Evolutionary conservation across 1,140 invertebrate genomes (phyloP).

Genomic region (Asbolus verrucosus): DNA sequence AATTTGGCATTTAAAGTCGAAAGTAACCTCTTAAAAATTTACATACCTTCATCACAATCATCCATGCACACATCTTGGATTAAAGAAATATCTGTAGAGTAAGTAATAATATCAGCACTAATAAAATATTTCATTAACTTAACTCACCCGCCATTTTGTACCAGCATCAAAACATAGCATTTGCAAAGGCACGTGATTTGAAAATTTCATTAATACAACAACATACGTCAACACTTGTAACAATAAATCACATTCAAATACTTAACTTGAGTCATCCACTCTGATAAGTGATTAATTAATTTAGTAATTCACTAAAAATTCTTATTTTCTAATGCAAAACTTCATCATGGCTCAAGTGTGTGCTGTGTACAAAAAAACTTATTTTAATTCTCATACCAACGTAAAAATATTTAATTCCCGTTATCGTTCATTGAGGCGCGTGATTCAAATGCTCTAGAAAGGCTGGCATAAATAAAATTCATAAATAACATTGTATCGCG

Average conservation of each 20-base stretch:
- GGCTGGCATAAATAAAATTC: background rate
- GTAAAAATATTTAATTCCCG: slow-evolving; percentile 42
- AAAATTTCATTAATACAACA: slow-evolving; percentile 42
- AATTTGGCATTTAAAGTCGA: slow-evolving; percentile 27
- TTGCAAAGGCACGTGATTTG: slow-evolving; percentile 61
- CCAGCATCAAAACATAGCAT: slow-evolving; percentile 62
- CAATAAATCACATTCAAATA: slow-evolving; percentile 48
- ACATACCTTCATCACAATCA: slow-evolving; percentile 62
- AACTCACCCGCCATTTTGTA: slow-evolving; percentile 64
- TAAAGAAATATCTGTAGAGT: slow-evolving; percentile 60
- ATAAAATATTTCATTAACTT: slow-evolving; percentile 43
- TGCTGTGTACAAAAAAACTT: slow-evolving; percentile 42
- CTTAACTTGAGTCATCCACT: slow-evolving; percentile 20
- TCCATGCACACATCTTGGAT: slow-evolving; percentile 59
- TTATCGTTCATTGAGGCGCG: slow-evolving; percentile 20
- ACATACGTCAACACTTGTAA: slow-evolving; percentile 40
- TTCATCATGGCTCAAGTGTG: slow-evolving; percentile 36
- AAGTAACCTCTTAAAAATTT: slow-evolving; percentile 43
- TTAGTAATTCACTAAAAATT: slow-evolving; percentile 17
- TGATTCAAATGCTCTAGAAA: slow-evolving; percentile 32
- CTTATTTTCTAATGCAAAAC: slow-evolving; percentile 22
- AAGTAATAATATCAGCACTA: slow-evolving; percentile 32
- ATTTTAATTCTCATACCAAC: slow-evolving; percentile 47
- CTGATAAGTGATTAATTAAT: slow-evolving; percentile 20
- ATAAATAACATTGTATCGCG: background rate